These are phyloP conservation scores for Trichomycterus rosablanca DNA, from an alignment of 2,113 vertebrate genomes.

Conservation along the genomic window DNA sequence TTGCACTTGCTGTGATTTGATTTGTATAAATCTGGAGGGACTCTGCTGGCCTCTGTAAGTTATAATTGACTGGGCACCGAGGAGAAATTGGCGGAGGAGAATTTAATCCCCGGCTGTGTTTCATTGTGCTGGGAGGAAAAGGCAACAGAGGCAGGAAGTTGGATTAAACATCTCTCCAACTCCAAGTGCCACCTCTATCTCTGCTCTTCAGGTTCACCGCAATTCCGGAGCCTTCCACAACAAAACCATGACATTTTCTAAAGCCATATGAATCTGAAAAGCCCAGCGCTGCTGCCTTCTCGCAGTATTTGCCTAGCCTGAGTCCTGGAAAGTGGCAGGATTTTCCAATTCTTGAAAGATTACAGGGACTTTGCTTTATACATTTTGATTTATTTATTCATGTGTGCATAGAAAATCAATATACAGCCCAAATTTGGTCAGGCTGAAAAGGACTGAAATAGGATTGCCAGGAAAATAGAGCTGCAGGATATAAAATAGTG, in stretches of 20 bases:
- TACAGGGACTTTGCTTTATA: no score
- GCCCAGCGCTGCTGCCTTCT: background rate
- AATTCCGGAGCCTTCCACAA: conserved; percentile 10
- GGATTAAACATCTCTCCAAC: conserved; percentile 31
- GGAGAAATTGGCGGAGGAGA: conserved; percentile 30
- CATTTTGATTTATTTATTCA: no score
- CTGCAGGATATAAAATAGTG: no score
- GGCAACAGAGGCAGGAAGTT: conserved; percentile 1
- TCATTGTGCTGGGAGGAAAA: conserved; percentile 38
- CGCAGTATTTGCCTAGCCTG: background rate
- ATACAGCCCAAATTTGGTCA: no score
- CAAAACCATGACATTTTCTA: conserved; percentile 20
- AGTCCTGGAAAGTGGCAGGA: background rate
- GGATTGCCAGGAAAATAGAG: no score
- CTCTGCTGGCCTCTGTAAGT: conserved; percentile 31
- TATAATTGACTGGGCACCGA: conserved; percentile 38
- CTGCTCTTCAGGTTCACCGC: conserved; percentile 19
- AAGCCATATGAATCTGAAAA: conserved; percentile 4
- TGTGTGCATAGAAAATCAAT: no score
- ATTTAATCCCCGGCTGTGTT: conserved; percentile 45
- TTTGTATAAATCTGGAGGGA: conserved; percentile 31
- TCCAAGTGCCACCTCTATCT: conserved; percentile 28
- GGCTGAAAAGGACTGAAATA: no score
- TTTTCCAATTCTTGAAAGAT: background rate
- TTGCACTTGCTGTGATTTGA: conserved; percentile 39